Evolutionary conservation across 2,113 vertebrate genomes (phyloP), one percentile per base, ranked within the genome.

Genomic region (Bagarius yarrelli): DNA sequence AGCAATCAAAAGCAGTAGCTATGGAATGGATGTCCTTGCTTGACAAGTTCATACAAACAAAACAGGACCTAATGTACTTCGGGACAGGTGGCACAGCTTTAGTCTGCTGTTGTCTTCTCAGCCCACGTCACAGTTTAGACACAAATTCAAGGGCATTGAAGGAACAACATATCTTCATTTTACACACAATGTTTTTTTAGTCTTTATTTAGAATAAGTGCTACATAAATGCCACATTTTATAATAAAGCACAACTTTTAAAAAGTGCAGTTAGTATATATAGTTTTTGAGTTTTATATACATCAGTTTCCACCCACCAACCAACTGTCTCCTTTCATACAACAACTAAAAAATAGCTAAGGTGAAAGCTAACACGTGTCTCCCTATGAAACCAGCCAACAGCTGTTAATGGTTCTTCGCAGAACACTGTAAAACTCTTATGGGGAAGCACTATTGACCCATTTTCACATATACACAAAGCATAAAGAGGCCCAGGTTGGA

Each of bases 21-120:
- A 13, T 21, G 12, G 70, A 50, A 27, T 30, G 34, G 52, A 69
- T 34, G 19, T n/a, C 44, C 11, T 21, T 21, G 18, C 34, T 32
- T 47, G 36, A 80, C 55, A 21, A 71, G 23, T 21, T 59, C 15
- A 59, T 55, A 15, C 52, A 40, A 79, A 67, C 8, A 61, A n/a
- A 47, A 19, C 59, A 18, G 40, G 52, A 67, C 23, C 40, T 69
- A 6, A 64, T 69, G 63, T 55, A 21, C 23, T 77, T 70, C 12
- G 40, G 66, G 55, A 71, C 52, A 57, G 18, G 57, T 69, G 32
- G 55, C 34, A 69, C 52, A 70, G 56, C 67, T 55, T 78, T 27
- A 66, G 15, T 66, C 3, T 32, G 21, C 25, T 32, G 12, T 25
- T 23, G 57, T 77, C 47, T 53, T 67, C 19, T 56, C 76, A 55